Base-by-base conservation (phyloP, 64 coral and sea anemone genomes). In the Hydrozoanthus tunicans region DNA sequence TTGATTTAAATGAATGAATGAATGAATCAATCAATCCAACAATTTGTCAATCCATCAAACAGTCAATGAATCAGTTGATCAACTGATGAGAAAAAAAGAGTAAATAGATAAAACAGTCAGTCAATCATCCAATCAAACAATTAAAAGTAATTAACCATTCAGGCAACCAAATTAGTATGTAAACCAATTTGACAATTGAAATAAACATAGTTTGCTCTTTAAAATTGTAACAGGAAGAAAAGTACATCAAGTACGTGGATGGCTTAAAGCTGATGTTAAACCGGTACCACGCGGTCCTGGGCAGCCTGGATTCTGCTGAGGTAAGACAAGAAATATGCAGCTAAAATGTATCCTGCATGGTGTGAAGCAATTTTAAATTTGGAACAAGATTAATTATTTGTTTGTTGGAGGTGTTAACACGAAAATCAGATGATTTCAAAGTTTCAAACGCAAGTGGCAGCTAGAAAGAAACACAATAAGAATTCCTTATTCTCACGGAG, bases 161-260 rank as follows among this genome's bases (percentile, higher is more conserved):
- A 43, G 32, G 0, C 32, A 43, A 43, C 32, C 32, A 43, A 43
- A 43, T 43, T 43, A 43, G 32, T 43, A 43, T 43, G 32, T 43
- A 43, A 43, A 43, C 32, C 32, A 43, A 43, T 69, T 69, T n/a
- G 5, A 69, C 15, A 24, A 5, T 20, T 69, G 6, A 69, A 69
- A 69, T 69, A 20, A 69, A 5, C 15, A 20, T 69, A 69, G 6
- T 17, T 20, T 11, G 8, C 12, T 69, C 9, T 51, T 53, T 23
- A 56, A 12, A 43, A 43, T 79, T 56, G 32, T 10, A 5, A 9
- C 27, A 98, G 96, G 96, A 95, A 32, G 96, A 98, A 67, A 98
- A 98, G 82, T 98, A 90, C 83, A 86, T 95, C 57, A 98, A 95
- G 65, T 92, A 98, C 64, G 94, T 98, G 67, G 96, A 98, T 94